These are phyloP conservation scores for Pyxicephalus adspersus DNA, from an alignment of 2,113 vertebrate genomes.

Conservation along the genomic window DNA sequence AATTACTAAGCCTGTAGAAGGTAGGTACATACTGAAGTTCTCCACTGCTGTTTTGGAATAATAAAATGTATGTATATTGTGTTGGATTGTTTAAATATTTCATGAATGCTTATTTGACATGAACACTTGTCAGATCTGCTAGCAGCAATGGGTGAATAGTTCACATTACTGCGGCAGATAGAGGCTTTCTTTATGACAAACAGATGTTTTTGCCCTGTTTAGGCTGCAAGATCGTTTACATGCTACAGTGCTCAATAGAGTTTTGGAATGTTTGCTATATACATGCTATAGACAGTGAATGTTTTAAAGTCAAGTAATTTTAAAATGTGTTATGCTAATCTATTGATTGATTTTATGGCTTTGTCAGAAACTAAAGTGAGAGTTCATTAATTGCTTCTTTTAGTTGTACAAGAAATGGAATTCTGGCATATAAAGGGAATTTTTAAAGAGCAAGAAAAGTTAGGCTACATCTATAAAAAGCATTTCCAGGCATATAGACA, in stretches of 20 bases:
- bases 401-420: not conserved
- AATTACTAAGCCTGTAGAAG: constrained; percentile 95
- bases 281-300: not conserved
- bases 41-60: not conserved
- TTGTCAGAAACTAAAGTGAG: constrained; percentile 9
- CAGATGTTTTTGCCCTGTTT: not conserved
- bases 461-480: too few relatives aligned
- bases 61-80: too few relatives aligned
- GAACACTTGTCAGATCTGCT: not conserved
- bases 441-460: too few relatives aligned
- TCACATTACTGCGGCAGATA: not conserved
- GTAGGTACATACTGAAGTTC: constrained; percentile 66
- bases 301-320: not conserved
- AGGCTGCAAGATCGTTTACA: not conserved
- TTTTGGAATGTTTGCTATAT: constrained; percentile 27
- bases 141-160: not conserved
- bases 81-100: not conserved
- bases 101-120: not conserved
- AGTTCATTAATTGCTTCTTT: not conserved
- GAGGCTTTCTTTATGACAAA: not conserved
- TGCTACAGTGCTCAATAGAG: not conserved
- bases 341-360: constrained; percentile 9
- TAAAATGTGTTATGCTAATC: not conserved
- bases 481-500: too few relatives aligned
- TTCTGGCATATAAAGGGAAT: too few relatives aligned